Conservation (phyloP, 2,797 vertebrate genomes). For the Pseudomugil tenellus region DNA sequence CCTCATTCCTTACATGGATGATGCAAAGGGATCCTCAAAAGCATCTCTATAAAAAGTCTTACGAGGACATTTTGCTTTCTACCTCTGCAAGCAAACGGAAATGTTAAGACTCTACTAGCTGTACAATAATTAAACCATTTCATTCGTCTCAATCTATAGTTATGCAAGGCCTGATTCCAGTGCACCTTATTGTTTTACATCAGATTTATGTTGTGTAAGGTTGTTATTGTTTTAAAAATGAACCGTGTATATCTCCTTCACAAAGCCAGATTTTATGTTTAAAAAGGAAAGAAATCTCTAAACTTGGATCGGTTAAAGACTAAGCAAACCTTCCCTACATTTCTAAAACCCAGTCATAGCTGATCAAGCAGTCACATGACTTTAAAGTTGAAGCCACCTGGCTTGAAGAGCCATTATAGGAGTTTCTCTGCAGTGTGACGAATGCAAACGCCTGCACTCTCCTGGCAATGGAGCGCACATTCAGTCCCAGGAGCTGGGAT, state of each 20-base stretch:
- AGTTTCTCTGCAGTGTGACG: constrained; percentile 31
- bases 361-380: background rate
- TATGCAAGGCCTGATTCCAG: too few relatives aligned
- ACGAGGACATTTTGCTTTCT: background rate
- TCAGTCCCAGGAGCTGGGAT: constrained; percentile 27
- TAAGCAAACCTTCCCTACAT: too few relatives aligned
- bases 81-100: background rate
- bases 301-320: too few relatives aligned
- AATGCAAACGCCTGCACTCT: constrained; percentile 27
- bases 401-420: background rate
- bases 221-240: too few relatives aligned
- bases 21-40: background rate
- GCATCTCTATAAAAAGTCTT: background rate
- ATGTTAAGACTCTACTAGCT: background rate
- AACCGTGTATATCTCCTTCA: too few relatives aligned
- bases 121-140: too few relatives aligned
- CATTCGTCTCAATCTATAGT: too few relatives aligned
- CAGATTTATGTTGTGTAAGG: too few relatives aligned
- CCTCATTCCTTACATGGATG: background rate
- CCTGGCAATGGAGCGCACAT: constrained; percentile 24
- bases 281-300: too few relatives aligned
- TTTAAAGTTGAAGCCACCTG: background rate
- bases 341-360: background rate
- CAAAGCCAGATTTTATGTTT: too few relatives aligned
- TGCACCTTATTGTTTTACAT: too few relatives aligned